These are phyloP conservation scores for Rhabdornis inornatus DNA, from an alignment of 2,113 vertebrate genomes.

Conservation along the genomic window DNA sequence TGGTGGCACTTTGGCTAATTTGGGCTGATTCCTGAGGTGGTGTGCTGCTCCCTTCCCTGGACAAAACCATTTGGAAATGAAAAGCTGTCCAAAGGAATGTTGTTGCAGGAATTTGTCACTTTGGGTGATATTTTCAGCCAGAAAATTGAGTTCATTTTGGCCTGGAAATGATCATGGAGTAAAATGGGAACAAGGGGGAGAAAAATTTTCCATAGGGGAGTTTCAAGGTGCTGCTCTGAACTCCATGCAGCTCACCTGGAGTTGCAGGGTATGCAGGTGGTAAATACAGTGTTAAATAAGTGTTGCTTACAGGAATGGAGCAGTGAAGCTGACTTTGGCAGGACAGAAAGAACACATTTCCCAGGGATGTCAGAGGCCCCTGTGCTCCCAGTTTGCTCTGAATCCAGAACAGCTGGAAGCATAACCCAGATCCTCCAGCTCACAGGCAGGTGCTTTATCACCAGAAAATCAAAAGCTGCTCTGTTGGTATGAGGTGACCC, in stretches of 20 bases:
- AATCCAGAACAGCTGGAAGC: neutral
- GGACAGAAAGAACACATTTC: neutral
- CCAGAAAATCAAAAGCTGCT: neutral
- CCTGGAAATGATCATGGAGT: neutral
- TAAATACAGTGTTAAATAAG: fast-evolving
- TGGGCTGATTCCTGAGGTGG: neutral
- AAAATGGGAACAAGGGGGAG: neutral
- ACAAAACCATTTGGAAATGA: neutral
- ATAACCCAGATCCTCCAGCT: neutral
- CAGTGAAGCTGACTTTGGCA: neutral
- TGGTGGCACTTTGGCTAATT: neutral
- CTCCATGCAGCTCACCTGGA: neutral
- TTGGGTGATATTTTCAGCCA: neutral
- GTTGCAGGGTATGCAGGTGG: fast-evolving
- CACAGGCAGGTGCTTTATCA: fast-evolving
- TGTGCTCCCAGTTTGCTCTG: neutral
- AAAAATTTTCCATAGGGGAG: neutral
- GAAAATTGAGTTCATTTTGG: neutral
- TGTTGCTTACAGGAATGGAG: neutral
- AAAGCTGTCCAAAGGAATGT: neutral
- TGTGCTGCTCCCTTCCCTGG: neutral
- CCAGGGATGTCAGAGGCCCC: neutral
- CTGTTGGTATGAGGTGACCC: neutral
- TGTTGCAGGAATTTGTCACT: neutral
- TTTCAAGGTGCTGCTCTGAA: neutral